Conservation (phyloP, 2,113 vertebrate genomes). For the Lasiurus borealis region DNA sequence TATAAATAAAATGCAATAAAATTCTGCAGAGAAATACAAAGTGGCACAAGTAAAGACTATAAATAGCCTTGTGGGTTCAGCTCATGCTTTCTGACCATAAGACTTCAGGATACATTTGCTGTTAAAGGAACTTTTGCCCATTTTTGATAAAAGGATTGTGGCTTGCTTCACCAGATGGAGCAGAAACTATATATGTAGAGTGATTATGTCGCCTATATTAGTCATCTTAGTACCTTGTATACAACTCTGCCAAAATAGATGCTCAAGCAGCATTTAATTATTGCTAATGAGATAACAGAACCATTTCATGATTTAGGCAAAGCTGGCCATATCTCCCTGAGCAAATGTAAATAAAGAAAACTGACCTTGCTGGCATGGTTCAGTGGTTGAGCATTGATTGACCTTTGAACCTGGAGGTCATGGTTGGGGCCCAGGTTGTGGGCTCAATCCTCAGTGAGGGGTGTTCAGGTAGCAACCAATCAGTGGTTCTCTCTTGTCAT, state of each 20-base stretch:
- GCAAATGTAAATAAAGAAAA: conserved; percentile 13
- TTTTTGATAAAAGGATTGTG: neutral
- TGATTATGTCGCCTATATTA: neutral
- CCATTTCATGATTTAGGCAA: neutral
- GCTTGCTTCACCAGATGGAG: neutral
- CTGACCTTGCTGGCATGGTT: too few relatives aligned
- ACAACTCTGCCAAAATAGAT: neutral
- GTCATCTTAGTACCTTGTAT: neutral
- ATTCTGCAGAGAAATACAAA: neutral
- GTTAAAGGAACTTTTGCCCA: neutral
- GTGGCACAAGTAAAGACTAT: neutral
- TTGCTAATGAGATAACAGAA: neutral
- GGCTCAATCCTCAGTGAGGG: too few relatives aligned
- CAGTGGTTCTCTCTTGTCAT: too few relatives aligned
- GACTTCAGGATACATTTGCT: neutral
- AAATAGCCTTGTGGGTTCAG: neutral
- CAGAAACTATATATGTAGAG: neutral
- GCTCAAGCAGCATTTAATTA: neutral
- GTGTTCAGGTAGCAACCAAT: too few relatives aligned
- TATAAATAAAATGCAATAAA: neutral
- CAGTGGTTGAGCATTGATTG: too few relatives aligned
- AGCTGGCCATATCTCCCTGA: neutral
- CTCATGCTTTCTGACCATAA: neutral
- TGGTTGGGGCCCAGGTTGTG: too few relatives aligned
- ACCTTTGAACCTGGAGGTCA: too few relatives aligned